A percentile compares a stretch with the other conserved stretches of the same genome.
phyloP scores from a whole-genome alignment of 2,113 vertebrate genomes.

The Nothoprocta pentlandii region DNA sequence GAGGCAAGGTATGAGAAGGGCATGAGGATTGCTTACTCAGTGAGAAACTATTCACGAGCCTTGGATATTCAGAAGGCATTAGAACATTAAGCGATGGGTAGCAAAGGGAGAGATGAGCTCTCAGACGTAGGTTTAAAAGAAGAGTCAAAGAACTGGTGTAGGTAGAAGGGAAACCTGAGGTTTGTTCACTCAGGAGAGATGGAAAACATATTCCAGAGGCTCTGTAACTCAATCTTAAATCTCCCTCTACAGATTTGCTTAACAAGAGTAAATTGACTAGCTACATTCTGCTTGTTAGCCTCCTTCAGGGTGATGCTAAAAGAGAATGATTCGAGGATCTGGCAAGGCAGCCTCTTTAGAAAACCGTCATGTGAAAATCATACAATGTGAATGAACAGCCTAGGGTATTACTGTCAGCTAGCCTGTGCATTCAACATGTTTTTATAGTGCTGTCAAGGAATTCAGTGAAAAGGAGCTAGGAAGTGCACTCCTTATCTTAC shows the following conservation, averaged over 20 bases:
- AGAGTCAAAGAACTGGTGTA: neutral
- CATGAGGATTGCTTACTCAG: neutral
- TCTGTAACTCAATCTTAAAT: neutral
- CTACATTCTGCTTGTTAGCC: neutral
- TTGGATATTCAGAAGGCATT: neutral
- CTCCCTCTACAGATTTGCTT: neutral
- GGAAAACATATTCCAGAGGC: neutral
- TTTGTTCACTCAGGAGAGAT: neutral
- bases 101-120: neutral
- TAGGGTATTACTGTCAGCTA: neutral
- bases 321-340: neutral
- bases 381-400: neutral
- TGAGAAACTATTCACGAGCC: neutral
- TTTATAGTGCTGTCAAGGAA: neutral
- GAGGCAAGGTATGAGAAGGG: neutral
- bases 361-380: neutral
- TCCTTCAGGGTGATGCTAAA: neutral
- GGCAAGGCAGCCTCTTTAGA: neutral
- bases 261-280: neutral
- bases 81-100: neutral
- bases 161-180: fast-evolving
- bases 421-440: neutral
- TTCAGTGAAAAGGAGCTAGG: neutral
- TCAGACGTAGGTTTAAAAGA: neutral
- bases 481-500: neutral